Evolutionary conservation across 1,140 invertebrate species (phyloP).

Genomic region (Laupala kohalensis): DNA sequence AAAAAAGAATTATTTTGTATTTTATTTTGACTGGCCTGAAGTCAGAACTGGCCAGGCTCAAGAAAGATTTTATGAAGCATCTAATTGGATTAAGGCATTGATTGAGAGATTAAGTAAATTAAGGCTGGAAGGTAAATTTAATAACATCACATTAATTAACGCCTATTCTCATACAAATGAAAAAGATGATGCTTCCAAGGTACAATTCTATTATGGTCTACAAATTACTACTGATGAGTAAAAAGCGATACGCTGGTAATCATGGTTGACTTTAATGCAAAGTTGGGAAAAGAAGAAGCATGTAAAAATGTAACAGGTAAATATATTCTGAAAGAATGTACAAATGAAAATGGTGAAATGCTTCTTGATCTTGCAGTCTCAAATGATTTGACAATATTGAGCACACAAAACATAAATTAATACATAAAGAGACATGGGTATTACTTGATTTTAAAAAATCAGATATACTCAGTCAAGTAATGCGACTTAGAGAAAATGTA

Average conservation of each 20-base stretch:
- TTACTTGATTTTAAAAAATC: background rate
- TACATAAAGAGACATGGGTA: background rate
- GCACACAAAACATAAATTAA: slow-evolving; percentile 3
- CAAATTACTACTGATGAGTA: slow-evolving; percentile 1
- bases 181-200: background rate
- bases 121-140: background rate
- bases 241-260: slow-evolving; percentile 13
- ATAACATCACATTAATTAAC: background rate
- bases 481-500: no score
- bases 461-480: no score
- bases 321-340: slow-evolving; percentile 10
- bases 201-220: slow-evolving; percentile 11
- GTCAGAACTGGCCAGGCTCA: background rate
- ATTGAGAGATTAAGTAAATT: background rate
- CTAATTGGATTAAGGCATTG: background rate
- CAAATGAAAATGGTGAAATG: slow-evolving; percentile 8
- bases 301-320: slow-evolving; percentile 9
- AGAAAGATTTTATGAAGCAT: background rate
- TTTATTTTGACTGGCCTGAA: background rate
- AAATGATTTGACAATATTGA: background rate
- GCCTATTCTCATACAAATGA: background rate
- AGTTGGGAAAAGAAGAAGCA: slow-evolving; percentile 7
- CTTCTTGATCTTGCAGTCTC: background rate
- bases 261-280: slow-evolving; percentile 12
- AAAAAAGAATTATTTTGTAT: background rate